Percentiles rank a stretch among this genome's conserved stretches.
These are phyloP conservation scores for Otolemur garnettii DNA, from an alignment of 2,113 vertebrate genomes.

Conservation along the genomic window DNA sequence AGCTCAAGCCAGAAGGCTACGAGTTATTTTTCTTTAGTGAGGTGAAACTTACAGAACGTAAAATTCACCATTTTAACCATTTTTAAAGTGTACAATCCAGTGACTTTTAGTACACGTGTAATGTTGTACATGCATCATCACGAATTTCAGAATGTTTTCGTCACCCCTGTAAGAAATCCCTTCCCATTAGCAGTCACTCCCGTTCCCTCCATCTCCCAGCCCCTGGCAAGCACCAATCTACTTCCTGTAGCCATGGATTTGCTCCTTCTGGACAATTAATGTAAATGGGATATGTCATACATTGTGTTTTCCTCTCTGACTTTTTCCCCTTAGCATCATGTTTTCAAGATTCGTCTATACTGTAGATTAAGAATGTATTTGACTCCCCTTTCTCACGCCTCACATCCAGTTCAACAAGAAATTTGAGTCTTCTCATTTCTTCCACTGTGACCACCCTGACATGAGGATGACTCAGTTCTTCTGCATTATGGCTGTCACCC, in stretches of 20 bases:
- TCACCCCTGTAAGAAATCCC: not conserved
- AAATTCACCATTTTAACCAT: not conserved
- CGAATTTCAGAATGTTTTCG: not conserved
- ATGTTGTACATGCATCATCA: not conserved
- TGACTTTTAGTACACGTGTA: not conserved
- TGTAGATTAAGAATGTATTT: not conserved
- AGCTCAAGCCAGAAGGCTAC: not conserved
- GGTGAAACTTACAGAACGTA: not conserved
- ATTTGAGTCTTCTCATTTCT: not conserved
- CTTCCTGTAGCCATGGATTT: too few species aligned
- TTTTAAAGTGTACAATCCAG: not conserved
- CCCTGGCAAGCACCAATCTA: too few species aligned
- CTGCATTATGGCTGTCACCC: not conserved
- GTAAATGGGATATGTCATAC: not conserved
- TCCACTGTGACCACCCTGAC: not conserved
- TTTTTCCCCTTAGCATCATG: not conserved
- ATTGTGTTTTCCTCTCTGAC: not conserved
- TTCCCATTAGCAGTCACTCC: not conserved
- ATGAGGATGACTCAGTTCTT: not conserved
- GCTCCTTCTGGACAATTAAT: too few species aligned
- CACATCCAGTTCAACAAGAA: not conserved
- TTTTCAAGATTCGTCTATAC: not conserved
- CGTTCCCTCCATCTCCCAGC: too few species aligned
- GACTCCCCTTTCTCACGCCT: not conserved
- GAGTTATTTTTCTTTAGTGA: not conserved